Evolutionary conservation across 1,140 invertebrate species (phyloP), one percentile per base, ranked within the genome.

Genomic region (Bradysia coprophila): DNA sequence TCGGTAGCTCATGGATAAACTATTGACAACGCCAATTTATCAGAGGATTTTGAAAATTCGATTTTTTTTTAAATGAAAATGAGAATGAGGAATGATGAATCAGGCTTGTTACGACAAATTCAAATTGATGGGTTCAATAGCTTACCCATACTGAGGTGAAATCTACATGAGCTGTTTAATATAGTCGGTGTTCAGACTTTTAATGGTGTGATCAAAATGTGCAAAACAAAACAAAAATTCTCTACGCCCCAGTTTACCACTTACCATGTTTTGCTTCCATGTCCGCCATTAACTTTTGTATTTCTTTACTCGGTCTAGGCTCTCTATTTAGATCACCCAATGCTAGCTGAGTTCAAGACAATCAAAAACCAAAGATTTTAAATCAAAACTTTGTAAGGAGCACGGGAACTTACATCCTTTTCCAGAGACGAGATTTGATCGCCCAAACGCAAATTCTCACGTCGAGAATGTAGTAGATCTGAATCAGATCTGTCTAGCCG

Each of bases 211-310:
- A n/a, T n/a, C n/a, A n/a, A n/a, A n/a, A n/a, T n/a, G n/a, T n/a
- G n/a, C n/a, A n/a, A n/a, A n/a, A n/a, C n/a, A n/a, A n/a, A n/a
- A n/a, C n/a, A n/a, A n/a, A n/a, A n/a, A n/a, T n/a, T n/a, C n/a
- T n/a, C n/a, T n/a, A n/a, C n/a, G n/a, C n/a, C n/a, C n/a, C n/a
- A n/a, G n/a, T n/a, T n/a, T n/a, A n/a, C n/a, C n/a, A 66, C 69
- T 67, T 71, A 85, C 81, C 78, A 65, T 86, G 79, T 57, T 85
- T 85, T 21, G 73, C 72, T 51, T 85, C 81, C 69, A 85, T 76
- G 41, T 80, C 71, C 43, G 76, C 73, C 18, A 85, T 73, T 60
- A 79, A 72, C 3, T 75, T 69, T 11, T 76, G 68, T 22, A 82
- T 50, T 51, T 84, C 77, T 52, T 79, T 79, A 43, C 78, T 76